Conservation (phyloP, 2,797 vertebrate species). For the Simalia tracyae region DNA sequence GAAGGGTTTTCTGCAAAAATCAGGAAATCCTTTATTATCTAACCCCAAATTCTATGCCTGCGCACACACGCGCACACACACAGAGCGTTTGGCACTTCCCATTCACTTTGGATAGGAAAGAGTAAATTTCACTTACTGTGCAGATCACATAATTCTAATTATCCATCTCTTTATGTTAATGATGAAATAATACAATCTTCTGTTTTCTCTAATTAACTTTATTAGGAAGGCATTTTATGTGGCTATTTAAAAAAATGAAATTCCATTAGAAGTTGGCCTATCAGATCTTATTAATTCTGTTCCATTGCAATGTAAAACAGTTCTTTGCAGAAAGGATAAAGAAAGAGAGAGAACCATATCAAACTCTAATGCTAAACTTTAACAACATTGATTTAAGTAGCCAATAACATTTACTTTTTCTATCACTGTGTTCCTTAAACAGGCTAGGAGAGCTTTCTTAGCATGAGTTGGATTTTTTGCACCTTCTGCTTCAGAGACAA, state of each 20-base stretch:
- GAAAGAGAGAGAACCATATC: constrained; percentile 65
- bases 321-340: constrained; percentile 56
- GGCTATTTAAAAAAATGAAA: constrained; percentile 76
- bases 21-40: not conserved
- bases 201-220: constrained; percentile 80
- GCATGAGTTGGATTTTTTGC: constrained; percentile 53
- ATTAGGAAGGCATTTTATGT: constrained; percentile 76
- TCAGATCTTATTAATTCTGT: constrained; percentile 78
- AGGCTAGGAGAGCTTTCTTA: constrained; percentile 56
- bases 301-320: constrained; percentile 72
- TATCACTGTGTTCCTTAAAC: constrained; percentile 62
- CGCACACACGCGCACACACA: not conserved
- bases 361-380: constrained; percentile 68
- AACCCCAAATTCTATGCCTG: not conserved
- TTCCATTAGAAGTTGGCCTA: constrained; percentile 76
- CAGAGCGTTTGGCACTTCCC: constrained; percentile 9
- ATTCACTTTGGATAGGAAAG: constrained; percentile 49
- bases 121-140: constrained; percentile 64
- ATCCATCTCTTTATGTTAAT: constrained; percentile 75
- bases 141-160: constrained; percentile 69
- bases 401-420: constrained; percentile 59
- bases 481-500: constrained; percentile 38
- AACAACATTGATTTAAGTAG: constrained; percentile 65
- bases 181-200: constrained; percentile 75
- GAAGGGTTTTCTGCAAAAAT: not conserved